Conservation (phyloP, 2,113 vertebrate species). For the Argyrosomus japonicus region DNA sequence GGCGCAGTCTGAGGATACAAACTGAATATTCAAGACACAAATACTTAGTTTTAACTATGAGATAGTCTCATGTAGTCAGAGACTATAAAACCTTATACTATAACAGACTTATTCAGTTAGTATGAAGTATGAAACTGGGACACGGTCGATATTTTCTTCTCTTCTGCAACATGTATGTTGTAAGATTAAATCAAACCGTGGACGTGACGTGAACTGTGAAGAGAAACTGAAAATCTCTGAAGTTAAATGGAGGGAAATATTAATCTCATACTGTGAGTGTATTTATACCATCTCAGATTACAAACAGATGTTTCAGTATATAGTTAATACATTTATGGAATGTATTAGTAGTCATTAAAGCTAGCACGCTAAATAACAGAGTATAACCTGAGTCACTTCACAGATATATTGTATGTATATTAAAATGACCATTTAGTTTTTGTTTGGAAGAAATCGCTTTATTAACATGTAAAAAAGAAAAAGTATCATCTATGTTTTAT, state of each 20-base stretch:
- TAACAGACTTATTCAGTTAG: too few species aligned
- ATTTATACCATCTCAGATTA: conserved; percentile 25
- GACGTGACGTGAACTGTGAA: background rate
- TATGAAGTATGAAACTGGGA: conserved; percentile 28
- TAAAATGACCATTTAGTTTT: conserved; percentile 72
- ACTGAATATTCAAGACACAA: too few species aligned
- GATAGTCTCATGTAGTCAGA: too few species aligned
- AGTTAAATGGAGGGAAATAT: conserved; percentile 24
- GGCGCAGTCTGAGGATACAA: too few species aligned
- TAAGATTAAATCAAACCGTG: background rate
- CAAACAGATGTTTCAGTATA: conserved; percentile 19
- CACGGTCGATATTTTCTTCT: background rate
- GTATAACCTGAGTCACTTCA: conserved; percentile 51
- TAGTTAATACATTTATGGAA: conserved; percentile 59
- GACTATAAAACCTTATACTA: too few species aligned
- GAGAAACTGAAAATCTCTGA: too few species aligned
- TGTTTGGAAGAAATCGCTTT: conserved; percentile 68
- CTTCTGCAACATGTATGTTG: background rate
- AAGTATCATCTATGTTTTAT: conserved; percentile 84
- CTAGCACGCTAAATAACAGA: conserved; percentile 37
- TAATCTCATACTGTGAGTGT: conserved; percentile 20
- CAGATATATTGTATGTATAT: conserved; percentile 75
- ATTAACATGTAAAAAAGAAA: conserved; percentile 78
- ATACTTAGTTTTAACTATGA: too few species aligned
- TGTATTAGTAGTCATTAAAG: conserved; percentile 60